Conservation (phyloP, 37 sponge, comb jelly and placozoan species). For the Eunapius fragilis region DNA sequence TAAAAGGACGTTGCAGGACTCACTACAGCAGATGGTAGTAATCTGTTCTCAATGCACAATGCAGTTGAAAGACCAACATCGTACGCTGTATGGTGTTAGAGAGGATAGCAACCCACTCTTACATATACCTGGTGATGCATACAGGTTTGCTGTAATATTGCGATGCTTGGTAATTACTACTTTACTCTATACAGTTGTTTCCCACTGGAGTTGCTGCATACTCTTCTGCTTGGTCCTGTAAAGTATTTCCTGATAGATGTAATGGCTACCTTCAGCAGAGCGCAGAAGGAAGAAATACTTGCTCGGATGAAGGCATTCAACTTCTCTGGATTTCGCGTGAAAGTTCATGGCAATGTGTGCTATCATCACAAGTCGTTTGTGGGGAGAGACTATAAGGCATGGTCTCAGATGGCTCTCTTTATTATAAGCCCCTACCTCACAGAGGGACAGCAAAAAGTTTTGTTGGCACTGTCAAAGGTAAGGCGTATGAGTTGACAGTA, state of each 20-base stretch:
- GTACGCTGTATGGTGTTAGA: background rate
- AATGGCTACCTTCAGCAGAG: slow-evolving; percentile 1
- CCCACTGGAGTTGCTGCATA: no score
- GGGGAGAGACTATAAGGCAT: slow-evolving; percentile 57
- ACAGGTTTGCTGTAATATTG: background rate
- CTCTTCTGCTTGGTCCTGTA: no score
- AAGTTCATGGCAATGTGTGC: slow-evolving; percentile 25
- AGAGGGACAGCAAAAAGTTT: slow-evolving; percentile 10
- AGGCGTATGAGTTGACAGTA: slow-evolving; percentile 19
- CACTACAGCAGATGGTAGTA: slow-evolving; percentile 5
- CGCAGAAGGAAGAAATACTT: slow-evolving; percentile 31
- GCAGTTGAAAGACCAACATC: background rate
- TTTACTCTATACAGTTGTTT: slow-evolving; percentile 11
- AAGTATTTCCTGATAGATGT: slow-evolving; percentile 41
- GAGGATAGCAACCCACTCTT: background rate
- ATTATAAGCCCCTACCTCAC: slow-evolving; percentile 9
- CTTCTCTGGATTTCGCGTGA: slow-evolving; percentile 31
- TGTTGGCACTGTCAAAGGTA: slow-evolving; percentile 18
- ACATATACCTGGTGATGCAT: background rate
- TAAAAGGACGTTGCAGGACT: slow-evolving; percentile 1
- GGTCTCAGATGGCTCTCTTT: slow-evolving; percentile 34
- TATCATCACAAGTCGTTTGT: slow-evolving; percentile 52
- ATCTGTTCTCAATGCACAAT: background rate
- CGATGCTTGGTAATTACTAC: background rate
- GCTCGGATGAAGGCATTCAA: slow-evolving; percentile 33